phyloP scores from a whole-genome alignment of 1,140 invertebrate species.

The Brachionus manjavacas region DNA sequence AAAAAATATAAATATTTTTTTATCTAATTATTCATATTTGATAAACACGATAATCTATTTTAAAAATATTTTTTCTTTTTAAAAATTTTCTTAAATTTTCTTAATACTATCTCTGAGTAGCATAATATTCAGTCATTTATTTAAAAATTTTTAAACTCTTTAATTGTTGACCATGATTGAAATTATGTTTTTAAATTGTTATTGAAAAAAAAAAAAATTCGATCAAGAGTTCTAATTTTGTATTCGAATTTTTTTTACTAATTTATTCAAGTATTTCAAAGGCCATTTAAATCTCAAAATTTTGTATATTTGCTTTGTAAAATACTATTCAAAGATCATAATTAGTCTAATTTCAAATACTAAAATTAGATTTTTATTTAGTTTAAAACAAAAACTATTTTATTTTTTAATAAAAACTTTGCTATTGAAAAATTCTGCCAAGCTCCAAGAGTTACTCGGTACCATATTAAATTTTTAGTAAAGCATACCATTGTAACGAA shows the following conservation, averaged over 20 bases:
- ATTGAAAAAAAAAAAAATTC: background rate
- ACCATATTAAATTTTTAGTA: too few species aligned
- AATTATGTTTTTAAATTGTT: background rate
- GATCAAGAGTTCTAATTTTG: background rate
- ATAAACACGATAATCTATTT: too few species aligned
- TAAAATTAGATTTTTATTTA: background rate
- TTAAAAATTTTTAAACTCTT: background rate
- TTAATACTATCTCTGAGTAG: too few species aligned
- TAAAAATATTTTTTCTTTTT: too few species aligned
- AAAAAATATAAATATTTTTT: too few species aligned
- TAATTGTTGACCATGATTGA: background rate
- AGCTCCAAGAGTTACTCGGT: too few species aligned
- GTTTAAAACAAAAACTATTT: background rate
- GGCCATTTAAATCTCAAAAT: background rate
- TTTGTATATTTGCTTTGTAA: background rate
- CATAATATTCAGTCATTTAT: too few species aligned
- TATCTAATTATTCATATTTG: too few species aligned
- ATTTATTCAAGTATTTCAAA: conserved; percentile 2
- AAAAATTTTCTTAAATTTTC: too few species aligned
- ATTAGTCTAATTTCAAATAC: background rate
- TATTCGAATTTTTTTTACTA: background rate
- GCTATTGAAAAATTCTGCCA: too few species aligned
- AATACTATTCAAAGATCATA: background rate
- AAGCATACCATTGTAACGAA: background rate
- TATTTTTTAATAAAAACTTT: too few species aligned